Conservation (phyloP, 2,888 invertebrate genomes). For the Stratiomys singularior region DNA sequence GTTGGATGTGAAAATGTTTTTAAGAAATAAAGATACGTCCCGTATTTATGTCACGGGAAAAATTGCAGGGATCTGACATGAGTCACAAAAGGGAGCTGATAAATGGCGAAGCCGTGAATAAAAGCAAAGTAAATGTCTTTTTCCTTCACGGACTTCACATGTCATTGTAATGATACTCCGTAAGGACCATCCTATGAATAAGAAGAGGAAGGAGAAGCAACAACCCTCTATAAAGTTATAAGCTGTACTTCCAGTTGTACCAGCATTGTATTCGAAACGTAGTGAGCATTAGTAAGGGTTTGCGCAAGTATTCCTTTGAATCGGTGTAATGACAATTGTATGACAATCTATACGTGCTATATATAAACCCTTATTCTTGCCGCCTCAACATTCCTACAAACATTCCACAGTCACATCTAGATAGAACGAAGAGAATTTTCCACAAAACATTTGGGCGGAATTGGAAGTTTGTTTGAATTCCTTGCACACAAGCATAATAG, state of each 20-base stretch:
- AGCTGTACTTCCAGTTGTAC: background rate
- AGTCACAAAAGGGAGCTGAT: too few relatives aligned
- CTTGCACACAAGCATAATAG: background rate
- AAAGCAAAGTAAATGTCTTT: background rate
- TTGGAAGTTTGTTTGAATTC: background rate
- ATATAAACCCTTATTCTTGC: background rate
- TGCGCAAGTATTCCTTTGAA: too few relatives aligned
- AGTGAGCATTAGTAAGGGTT: too few relatives aligned
- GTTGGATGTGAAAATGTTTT: too few relatives aligned
- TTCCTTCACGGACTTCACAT: background rate
- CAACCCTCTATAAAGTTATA: too few relatives aligned
- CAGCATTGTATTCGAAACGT: too few relatives aligned
- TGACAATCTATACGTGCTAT: too few relatives aligned
- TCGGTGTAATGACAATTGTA: too few relatives aligned
- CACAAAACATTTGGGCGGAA: constrained; percentile 6
- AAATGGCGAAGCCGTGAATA: too few relatives aligned
- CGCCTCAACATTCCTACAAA: background rate
- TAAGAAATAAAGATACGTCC: too few relatives aligned
- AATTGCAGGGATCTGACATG: too few relatives aligned
- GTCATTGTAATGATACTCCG: background rate
- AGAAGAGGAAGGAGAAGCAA: background rate
- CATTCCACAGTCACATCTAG: background rate
- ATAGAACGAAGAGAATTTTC: background rate
- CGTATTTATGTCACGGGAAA: too few relatives aligned
- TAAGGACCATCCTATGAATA: background rate